Base-by-base conservation (phyloP, 2,888 invertebrate genomes). In the Bombylius major region DNA sequence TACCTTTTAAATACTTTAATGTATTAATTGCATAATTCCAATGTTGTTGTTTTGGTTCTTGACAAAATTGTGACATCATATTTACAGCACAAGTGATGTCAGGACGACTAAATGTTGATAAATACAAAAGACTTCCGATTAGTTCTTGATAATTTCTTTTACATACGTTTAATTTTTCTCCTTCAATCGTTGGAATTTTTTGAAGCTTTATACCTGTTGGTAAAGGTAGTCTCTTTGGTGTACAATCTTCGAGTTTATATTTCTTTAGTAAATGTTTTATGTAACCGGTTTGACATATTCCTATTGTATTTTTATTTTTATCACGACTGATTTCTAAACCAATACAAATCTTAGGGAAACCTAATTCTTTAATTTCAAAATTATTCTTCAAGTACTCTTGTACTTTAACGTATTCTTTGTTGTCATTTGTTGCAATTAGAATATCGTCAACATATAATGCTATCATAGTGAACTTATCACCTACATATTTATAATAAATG, bases 41-140 rank as follows among this genome's bases (percentile, higher is more conserved):
- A n/a, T 50, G 50, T 23, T 50, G 50, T 9, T 50, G 12, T 12
- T 34, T 12, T 14, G 50, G 36, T 8, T 50, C 50, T 34, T 50
- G 39, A 50, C n/a, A 34, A 50, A 50, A 50, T 39, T 50, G 50
- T n/a, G 50, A 50, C n/a, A 50, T 5, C 50, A 50, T 50, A 12
- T 59, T 60, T 5, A 56, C 56, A 0, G 34, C 55, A 23, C 47
- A 56, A 5, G 54, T 52, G 9, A 55, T 59, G 11, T 60, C 58
- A 13, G 58, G 56, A 23, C 57, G 53, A 49, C 54, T 58, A 34
- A 58, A 58, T 5, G 42, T 54, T 5, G 55, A 46, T 3, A 55
- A 14, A 14, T 54, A 53, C 12, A 60, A 36, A 36, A 57, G 55
- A 5, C 54, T 44, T 45, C 50, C 54, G 7, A 58, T 49, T n/a